A percentile compares a stretch with the other conserved stretches of the same genome.
These are phyloP conservation scores for Trachelus tabidus DNA, from an alignment of 2,888 invertebrate genomes.

Conservation along the genomic window DNA sequence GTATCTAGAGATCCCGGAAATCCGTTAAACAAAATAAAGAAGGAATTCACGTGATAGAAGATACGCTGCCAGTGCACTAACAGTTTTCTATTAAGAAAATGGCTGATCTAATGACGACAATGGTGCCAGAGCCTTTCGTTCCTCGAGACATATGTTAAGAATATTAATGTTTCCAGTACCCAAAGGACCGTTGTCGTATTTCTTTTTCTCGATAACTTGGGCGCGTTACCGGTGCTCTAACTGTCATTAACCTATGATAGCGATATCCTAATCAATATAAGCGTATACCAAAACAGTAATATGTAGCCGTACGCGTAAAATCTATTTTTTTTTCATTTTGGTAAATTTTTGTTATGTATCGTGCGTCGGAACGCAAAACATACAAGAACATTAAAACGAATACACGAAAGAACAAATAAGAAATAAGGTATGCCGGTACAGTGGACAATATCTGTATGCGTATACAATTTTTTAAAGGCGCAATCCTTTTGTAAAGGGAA, in stretches of 20 bases:
- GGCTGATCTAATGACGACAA: neutral
- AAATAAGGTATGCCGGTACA: neutral
- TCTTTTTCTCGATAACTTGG: neutral
- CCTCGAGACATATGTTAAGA: neutral
- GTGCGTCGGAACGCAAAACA: neutral
- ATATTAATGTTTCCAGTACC: neutral
- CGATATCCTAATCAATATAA: neutral
- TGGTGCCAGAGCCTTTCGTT: neutral
- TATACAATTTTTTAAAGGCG: neutral
- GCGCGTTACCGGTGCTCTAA: neutral
- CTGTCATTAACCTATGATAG: neutral
- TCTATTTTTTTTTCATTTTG: neutral
- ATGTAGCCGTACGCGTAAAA: neutral
- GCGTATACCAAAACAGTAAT: neutral
- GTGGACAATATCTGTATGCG: neutral
- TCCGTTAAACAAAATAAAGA: neutral
- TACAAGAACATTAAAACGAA: neutral
- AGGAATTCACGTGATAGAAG: neutral
- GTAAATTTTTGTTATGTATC: neutral
- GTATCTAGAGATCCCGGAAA: slow-evolving; percentile 31
- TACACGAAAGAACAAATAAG: neutral
- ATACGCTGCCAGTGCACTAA: neutral
- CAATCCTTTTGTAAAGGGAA: neutral
- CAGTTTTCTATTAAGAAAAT: neutral
- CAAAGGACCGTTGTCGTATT: neutral